Base-by-base conservation (phyloP, 2,888 invertebrate genomes). In the Priocnemis perturbator region DNA sequence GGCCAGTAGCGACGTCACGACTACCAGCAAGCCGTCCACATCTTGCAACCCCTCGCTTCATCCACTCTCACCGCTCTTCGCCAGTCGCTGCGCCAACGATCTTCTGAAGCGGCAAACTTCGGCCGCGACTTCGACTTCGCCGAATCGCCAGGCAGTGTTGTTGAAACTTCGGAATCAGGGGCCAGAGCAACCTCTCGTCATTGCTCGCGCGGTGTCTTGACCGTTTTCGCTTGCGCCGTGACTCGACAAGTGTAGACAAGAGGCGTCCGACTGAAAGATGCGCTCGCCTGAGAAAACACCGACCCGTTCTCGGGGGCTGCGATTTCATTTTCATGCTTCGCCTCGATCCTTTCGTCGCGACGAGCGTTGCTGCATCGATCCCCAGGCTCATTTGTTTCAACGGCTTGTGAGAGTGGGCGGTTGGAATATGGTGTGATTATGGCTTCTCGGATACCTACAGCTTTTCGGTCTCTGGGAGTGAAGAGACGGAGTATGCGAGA, bases 61-160 rank as follows among this genome's bases (percentile, higher is more conserved):
- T 48, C 21, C 63, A 17, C 47, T n/a, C 26, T 64, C 26, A 14
- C 57, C 17, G 9, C 19, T 23, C 30, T 30, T 21, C 58, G 45
- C 45, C 45, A 44, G 45, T 59, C 14, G 45, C 67, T 26, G 17
- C 59, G 60, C n/a, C 63, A 60, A 67, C 77, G 75, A 59, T 30
- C 19, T 17, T 23, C 67, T 67, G 69, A 76, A 80, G 59, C 67
- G 62, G 56, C 67, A 71, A 79, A 79, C 80, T 79, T 80, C 70
- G 65, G 44, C 44, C 58, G 64, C 76, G 76, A 73, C 73, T 75
- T 79, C 78, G 80, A 76, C 81, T 80, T 80, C 59, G 72, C 63
- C 76, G 59, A 72, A 79, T 76, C 67, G 70, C 61, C 65, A 70
- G 68, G 66, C 67, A 69, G 63, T 70, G 80, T 74, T 80, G 74